A percentile compares a stretch with the other conserved stretches of the same genome.
Evolutionary conservation across 2,797 vertebrate species (phyloP).

Genomic region (Tarsius wallacei): DNA sequence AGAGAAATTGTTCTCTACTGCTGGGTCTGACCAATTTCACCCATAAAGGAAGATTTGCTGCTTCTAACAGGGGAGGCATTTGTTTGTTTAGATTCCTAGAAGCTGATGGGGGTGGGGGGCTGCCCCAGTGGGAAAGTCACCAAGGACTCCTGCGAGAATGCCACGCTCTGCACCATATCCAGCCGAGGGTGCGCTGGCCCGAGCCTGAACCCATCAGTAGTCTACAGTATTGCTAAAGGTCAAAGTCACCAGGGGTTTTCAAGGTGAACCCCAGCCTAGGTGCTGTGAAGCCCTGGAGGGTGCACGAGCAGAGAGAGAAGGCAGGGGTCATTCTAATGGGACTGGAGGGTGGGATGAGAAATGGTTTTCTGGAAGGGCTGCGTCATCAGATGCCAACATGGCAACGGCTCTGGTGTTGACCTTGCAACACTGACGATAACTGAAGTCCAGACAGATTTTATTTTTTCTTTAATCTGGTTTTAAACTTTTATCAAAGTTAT

Average conservation of each 20-base stretch:
- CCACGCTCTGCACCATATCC: fast-evolving
- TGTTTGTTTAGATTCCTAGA: conserved; percentile 25
- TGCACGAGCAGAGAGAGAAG: fast-evolving
- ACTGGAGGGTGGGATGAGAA: fast-evolving
- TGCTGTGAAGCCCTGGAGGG: neutral
- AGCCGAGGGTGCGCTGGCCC: neutral
- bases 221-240: fast-evolving
- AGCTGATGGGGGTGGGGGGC: neutral
- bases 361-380: neutral
- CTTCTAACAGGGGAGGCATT: conserved; percentile 39
- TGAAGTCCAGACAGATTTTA: neutral
- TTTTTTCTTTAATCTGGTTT: neutral
- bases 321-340: too few species aligned
- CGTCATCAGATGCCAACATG: neutral
- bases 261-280: neutral
- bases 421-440: fast-evolving
- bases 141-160: fast-evolving
- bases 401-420: neutral
- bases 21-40: conserved; percentile 47
- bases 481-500: neutral
- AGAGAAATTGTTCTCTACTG: conserved; percentile 65
- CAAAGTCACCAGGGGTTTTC: neutral
- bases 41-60: conserved; percentile 53
- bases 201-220: neutral
- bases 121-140: neutral